phyloP scores from a whole-genome alignment of 2,888 invertebrate genomes.

The Listrodromus nycthemerus region DNA sequence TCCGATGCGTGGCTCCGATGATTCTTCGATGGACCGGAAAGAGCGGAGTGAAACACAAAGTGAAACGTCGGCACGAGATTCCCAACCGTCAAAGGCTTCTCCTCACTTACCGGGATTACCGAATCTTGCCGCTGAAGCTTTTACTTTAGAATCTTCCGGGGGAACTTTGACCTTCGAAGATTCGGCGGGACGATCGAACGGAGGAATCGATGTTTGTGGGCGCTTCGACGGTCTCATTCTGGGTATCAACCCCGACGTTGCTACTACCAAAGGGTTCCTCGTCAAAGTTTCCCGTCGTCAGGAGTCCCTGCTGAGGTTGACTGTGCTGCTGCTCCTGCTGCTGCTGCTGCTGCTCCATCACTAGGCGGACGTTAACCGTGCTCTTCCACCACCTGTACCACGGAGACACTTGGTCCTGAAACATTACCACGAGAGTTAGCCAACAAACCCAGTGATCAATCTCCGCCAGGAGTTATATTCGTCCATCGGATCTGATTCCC shows the following conservation, averaged over 20 bases:
- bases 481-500: not conserved
- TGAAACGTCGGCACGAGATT: slow-evolving; percentile 1
- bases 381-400: slow-evolving; percentile 90
- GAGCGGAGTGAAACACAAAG: not conserved
- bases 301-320: slow-evolving; percentile 52
- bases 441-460: slow-evolving; percentile 2
- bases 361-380: slow-evolving; percentile 88
- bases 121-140: slow-evolving; percentile 23
- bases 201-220: slow-evolving; percentile 47
- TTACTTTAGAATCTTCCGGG: slow-evolving; percentile 16
- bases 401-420: slow-evolving; percentile 87
- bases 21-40: not conserved
- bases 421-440: slow-evolving; percentile 39
- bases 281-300: slow-evolving; percentile 40
- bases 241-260: slow-evolving; percentile 45
- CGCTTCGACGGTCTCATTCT: slow-evolving; percentile 17
- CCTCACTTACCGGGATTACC: slow-evolving; percentile 31
- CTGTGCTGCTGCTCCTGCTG: slow-evolving; percentile 81
- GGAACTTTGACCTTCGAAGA: slow-evolving; percentile 35
- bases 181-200: slow-evolving; percentile 33
- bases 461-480: slow-evolving; percentile 6
- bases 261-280: slow-evolving; percentile 43
- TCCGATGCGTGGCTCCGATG: too few species aligned
- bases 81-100: slow-evolving; percentile 18
- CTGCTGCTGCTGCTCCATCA: slow-evolving; percentile 85